Base-by-base conservation (phyloP, 2,888 invertebrate genomes). In the Philhelius pedissequus region DNA sequence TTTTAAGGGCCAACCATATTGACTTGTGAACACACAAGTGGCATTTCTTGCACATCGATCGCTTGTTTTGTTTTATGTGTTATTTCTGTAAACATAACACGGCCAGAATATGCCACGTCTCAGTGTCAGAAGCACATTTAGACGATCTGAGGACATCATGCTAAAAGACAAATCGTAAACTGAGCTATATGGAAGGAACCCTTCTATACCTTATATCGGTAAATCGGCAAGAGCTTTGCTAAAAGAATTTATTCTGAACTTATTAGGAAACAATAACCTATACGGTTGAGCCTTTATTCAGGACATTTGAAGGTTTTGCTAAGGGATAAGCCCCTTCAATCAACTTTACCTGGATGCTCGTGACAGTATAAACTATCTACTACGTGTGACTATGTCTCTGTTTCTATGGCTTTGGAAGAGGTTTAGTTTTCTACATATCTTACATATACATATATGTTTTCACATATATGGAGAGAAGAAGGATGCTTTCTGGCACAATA, bases 231-330 rank as follows among this genome's bases (percentile, higher is more conserved):
- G 3, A 18, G 30, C 38, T 18, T 11, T 25, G 32, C 40, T 40
- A 58, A 50, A 77, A 66, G 38, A 82, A 71, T 60, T 82, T 48
- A 84, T 79, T 66, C 15, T 38, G 15, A 71, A 84, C 70, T 80
- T 84, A 80, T 84, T 70, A 62, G 70, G 80, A 84, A 84, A 84
- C 80, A 84, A 84, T 80, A 80, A 71, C 71, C 66, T 27, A n/a
- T n/a, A 40, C 25, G 56, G 56, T 60, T 80, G 48, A 35, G 66
- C 27, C 60, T 73, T 54, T 71, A 68, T 84, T 45, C 48, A 48
- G 71, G 80, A 76, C 75, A 71, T 80, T 71, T 76, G 75, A 80
- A 75, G 80, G 70, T 71, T 71, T 75, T 80, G 40, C 80, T 27
- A 80, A 79, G 79, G 74, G 74, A 79, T 74, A 74, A 74, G 58